phyloP scores from a whole-genome alignment of 2,113 vertebrate species.

The Calypte anna region DNA sequence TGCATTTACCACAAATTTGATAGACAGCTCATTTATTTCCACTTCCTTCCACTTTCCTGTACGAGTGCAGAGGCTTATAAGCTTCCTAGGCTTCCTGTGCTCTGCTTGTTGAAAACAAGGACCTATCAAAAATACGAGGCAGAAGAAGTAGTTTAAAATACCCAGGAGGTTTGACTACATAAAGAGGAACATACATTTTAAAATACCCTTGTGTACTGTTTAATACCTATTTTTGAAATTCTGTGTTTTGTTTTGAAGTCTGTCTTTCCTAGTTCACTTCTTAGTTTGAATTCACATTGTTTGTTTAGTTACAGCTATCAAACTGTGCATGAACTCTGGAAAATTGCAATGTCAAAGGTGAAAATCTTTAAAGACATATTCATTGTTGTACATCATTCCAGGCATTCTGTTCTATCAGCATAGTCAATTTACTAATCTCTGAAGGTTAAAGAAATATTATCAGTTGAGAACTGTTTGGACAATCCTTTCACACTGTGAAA shows the following conservation, averaged over 20 bases:
- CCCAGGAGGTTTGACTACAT: background rate
- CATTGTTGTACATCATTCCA: background rate
- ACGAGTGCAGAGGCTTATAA: background rate
- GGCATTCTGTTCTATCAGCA: background rate
- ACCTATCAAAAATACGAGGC: background rate
- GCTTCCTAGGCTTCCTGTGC: background rate
- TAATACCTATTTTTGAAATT: background rate
- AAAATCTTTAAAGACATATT: background rate
- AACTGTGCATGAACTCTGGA: background rate
- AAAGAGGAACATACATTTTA: background rate
- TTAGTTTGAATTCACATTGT: background rate
- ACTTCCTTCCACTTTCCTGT: background rate
- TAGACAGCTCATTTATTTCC: background rate
- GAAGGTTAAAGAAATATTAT: background rate
- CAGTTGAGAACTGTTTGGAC: background rate
- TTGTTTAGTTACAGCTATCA: background rate
- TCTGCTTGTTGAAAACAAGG: background rate
- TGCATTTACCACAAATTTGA: no score
- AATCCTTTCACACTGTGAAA: background rate
- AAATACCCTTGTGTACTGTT: background rate
- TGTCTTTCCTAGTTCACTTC: background rate
- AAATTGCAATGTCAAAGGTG: background rate
- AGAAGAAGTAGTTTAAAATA: background rate
- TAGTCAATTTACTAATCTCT: background rate
- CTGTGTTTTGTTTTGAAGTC: background rate